Conservation (phyloP, 2,113 vertebrate species). For the Ranitomeya imitator region DNA sequence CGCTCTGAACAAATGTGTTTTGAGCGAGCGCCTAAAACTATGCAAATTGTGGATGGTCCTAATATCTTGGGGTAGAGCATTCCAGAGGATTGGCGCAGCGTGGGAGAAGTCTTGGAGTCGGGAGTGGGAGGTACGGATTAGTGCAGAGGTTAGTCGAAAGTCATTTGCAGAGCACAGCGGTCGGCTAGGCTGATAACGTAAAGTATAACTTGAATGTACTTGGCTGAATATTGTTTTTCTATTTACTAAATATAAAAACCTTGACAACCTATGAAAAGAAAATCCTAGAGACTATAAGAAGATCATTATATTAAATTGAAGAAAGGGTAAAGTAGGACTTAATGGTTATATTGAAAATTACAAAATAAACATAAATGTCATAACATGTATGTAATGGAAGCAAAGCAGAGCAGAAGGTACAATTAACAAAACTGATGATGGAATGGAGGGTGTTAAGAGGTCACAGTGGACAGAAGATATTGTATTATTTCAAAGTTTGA, state of each 20-base stretch:
- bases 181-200: no score
- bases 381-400: background rate
- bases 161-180: no score
- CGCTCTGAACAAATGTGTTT: no score
- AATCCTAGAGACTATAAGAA: background rate
- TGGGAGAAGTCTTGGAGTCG: no score
- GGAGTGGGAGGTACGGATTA: no score
- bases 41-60: no score
- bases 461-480: background rate
- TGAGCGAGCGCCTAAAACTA: no score
- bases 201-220: no score
- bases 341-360: background rate
- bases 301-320: background rate
- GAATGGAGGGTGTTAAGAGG: background rate
- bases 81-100: no score
- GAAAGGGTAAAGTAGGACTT: background rate
- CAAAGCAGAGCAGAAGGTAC: background rate
- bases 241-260: background rate
- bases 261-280: background rate
- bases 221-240: no score
- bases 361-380: background rate
- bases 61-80: no score
- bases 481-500: slow-evolving; percentile 15
- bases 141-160: no score
- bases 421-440: background rate